Conservation (phyloP, 2,888 invertebrate genomes). For the Sarcophaga variegata region DNA sequence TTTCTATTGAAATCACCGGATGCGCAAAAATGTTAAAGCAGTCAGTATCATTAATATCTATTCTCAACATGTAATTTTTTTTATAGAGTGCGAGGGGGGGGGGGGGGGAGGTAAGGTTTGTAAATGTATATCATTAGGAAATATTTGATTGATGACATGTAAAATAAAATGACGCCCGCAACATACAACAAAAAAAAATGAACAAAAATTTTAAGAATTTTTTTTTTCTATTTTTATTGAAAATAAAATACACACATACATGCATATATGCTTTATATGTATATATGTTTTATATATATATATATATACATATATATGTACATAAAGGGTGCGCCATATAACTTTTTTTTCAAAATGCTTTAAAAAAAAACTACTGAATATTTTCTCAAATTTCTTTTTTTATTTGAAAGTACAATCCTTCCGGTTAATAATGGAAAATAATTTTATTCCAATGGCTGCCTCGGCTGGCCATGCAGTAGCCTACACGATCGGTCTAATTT, state of each 20-base stretch:
- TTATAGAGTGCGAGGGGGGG: accelerated
- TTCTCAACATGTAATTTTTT: constrained; percentile 3
- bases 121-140: constrained; percentile 67
- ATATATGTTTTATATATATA: too few species aligned
- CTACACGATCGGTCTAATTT: too few species aligned
- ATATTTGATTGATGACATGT: constrained; percentile 70
- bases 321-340: too few species aligned
- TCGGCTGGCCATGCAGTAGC: too few species aligned
- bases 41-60: constrained; percentile 45
- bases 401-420: too few species aligned
- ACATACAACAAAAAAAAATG: constrained; percentile 16
- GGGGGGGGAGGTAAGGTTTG: not conserved
- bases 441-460: too few species aligned
- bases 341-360: too few species aligned
- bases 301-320: too few species aligned
- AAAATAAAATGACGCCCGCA: constrained; percentile 59
- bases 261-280: too few species aligned
- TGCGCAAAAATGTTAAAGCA: constrained; percentile 43
- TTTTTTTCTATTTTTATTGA: constrained; percentile 30
- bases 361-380: too few species aligned
- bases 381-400: too few species aligned
- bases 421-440: too few species aligned
- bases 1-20: constrained; percentile 57
- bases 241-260: not conserved
- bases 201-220: not conserved